A percentile compares a stretch with the other conserved stretches of the same genome.
Evolutionary conservation across 2,113 vertebrate genomes (phyloP).

Genomic region (Paramormyrops kingsleyae): DNA sequence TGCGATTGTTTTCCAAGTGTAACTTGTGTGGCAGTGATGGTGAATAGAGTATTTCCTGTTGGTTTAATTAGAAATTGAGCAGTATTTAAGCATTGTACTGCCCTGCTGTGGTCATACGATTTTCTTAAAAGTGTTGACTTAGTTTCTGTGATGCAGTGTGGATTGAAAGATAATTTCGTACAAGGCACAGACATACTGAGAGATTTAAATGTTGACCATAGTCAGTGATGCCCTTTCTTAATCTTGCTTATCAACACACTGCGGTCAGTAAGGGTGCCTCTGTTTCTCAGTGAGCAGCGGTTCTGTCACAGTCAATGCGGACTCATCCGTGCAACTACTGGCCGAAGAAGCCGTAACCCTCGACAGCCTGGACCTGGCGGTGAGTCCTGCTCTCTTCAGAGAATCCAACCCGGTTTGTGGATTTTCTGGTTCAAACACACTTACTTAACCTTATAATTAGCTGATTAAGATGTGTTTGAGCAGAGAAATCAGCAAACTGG

Average conservation of each 20-base stretch:
- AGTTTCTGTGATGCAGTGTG: not conserved
- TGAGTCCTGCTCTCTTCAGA: slow-evolving; percentile 52
- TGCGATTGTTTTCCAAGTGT: not conserved
- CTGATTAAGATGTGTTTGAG: not conserved
- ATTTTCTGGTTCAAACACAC: not conserved
- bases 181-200: not conserved
- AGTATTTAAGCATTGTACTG: not conserved
- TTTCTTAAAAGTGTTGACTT: not conserved
- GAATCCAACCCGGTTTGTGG: not conserved
- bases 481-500: not conserved
- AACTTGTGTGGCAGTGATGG: not conserved
- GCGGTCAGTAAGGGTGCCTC: not conserved
- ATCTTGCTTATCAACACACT: not conserved
- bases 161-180: not conserved
- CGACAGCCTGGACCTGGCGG: slow-evolving; percentile 80
- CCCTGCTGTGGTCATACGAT: not conserved
- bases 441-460: not conserved
- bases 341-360: slow-evolving; percentile 81
- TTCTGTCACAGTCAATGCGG: slow-evolving; percentile 81
- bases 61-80: not conserved
- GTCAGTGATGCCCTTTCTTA: not conserved
- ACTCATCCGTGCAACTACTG: slow-evolving; percentile 88
- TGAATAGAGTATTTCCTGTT: not conserved
- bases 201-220: not conserved
- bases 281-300: slow-evolving; percentile 80